Conservation (phyloP, 2,888 invertebrate species). For the Gymnocheta viridis region DNA sequence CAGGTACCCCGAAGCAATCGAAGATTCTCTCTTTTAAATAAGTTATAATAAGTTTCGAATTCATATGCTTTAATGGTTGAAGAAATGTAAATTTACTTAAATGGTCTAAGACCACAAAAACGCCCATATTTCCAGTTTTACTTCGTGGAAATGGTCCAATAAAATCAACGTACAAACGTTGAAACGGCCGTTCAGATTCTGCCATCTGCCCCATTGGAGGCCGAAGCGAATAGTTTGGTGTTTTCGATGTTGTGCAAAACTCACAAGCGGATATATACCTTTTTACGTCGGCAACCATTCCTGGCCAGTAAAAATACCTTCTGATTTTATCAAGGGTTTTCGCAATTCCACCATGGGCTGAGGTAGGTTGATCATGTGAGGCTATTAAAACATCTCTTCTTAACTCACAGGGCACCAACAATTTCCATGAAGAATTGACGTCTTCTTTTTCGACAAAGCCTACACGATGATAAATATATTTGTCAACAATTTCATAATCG, state of each 20-base stretch:
- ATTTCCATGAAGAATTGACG: no score
- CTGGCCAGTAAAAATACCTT: not conserved
- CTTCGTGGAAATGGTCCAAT: not conserved
- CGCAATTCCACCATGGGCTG: not conserved
- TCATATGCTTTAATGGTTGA: not conserved
- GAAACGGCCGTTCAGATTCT: not conserved
- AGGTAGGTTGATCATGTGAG: not conserved
- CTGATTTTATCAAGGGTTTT: not conserved
- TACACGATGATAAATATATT: no score
- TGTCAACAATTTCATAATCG: no score
- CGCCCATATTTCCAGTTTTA: not conserved
- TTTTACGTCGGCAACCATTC: not conserved
- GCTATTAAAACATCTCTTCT: no score
- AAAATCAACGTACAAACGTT: not conserved
- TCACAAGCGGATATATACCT: not conserved
- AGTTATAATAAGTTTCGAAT: not conserved
- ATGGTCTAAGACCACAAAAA: not conserved
- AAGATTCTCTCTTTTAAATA: not conserved
- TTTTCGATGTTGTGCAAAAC: not conserved
- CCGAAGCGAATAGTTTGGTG: not conserved
- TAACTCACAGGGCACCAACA: not conserved
- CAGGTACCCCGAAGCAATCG: not conserved
- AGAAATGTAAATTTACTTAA: not conserved
- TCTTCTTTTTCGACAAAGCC: no score
- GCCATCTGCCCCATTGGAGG: conserved; percentile 1